Base-by-base conservation (phyloP, 2,797 vertebrate genomes). In the Danio jaintianensis region DNA sequence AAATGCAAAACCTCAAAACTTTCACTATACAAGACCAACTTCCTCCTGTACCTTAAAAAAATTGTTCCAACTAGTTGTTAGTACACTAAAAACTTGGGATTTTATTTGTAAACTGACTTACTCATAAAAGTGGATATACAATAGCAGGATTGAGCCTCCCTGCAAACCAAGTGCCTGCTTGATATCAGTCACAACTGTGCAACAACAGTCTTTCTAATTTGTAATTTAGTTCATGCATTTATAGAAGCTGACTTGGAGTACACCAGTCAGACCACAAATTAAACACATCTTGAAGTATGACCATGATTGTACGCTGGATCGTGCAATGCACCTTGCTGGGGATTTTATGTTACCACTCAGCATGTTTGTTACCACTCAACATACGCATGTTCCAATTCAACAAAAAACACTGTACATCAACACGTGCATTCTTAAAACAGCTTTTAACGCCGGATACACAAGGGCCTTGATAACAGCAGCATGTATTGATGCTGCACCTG, bases 401-500 rank as follows among this genome's bases (percentile, higher is more conserved):
- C 13, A 1, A 4, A 61, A 29, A 43, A 8, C 13, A 45, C 7
- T 6, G 47, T 45, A 36, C n/a, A 20, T 11, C 15, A 6, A 47
- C 15, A 36, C 10, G 8, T 4, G 50, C 18, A 15, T 43, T 7
- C 6, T 59, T 50, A 4, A 50, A 78, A 48, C 43, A 59, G n/a
- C 43, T 48, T 56, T 15, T 38, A 55, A 66, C 9, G 43, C n/a
- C 38, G 29, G 11, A 53, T 29, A 29, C 29, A 29, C 29, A 1
- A 58, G 78, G 78, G 78, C 78, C 78, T 73, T 43, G 20, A 73
- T 73, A 4, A 55, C 47, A 72, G 36, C 66, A 50, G 52, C 67
- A 29, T 66, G 52, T 40, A 36, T 48, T 47, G 50, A 66, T 36
- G 59, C 22, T 73, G 22, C 12, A 79, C 38, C 53, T 83, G 63